Evolutionary conservation across 2,797 vertebrate species (phyloP), one percentile per base, ranked within the genome.

Genomic region (Holocentrus rufus): DNA sequence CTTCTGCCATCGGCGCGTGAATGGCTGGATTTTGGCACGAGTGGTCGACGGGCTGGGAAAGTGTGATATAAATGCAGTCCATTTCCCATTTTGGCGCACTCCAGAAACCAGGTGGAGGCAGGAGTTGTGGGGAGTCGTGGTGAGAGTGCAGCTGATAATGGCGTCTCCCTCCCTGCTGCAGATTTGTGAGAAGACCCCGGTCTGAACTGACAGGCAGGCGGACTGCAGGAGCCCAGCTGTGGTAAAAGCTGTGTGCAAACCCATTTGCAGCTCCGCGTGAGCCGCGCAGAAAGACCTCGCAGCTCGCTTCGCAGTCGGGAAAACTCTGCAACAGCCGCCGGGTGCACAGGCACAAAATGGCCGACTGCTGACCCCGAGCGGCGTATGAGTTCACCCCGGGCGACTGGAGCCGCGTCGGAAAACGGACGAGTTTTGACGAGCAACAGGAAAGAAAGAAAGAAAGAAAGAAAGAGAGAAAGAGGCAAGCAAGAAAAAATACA

Each of bases 21-120:
- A 67, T 68, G 72, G 85, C 74, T 3, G 18, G 69, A 80, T 85
- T 87, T 84, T 90, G 81, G n/a, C n/a, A n/a, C n/a, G n/a, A n/a
- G n/a, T n/a, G n/a, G n/a, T n/a, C n/a, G n/a, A n/a, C n/a, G n/a
- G n/a, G n/a, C n/a, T n/a, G n/a, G n/a, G n/a, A n/a, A n/a, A n/a
- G n/a, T n/a, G n/a, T n/a, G n/a, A n/a, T n/a, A n/a, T n/a, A n/a
- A n/a, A n/a, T n/a, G n/a, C n/a, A n/a, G n/a, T n/a, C 50, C 71
- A 64, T 58, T 72, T 77, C 87, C 74, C 80, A 70, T 82, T 76
- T 85, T 60, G 69, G 81, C 85, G 84, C 62, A 70, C 80, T 80
- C 72, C 72, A 58, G 64, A 68, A 31, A 71, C 73, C 77, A 82
- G 86, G 65, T 84, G 76, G 74, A 77, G 72, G 47, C 25, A 2